phyloP scores from a whole-genome alignment of 2,797 vertebrate genomes.

The Nannoperca obscura region DNA sequence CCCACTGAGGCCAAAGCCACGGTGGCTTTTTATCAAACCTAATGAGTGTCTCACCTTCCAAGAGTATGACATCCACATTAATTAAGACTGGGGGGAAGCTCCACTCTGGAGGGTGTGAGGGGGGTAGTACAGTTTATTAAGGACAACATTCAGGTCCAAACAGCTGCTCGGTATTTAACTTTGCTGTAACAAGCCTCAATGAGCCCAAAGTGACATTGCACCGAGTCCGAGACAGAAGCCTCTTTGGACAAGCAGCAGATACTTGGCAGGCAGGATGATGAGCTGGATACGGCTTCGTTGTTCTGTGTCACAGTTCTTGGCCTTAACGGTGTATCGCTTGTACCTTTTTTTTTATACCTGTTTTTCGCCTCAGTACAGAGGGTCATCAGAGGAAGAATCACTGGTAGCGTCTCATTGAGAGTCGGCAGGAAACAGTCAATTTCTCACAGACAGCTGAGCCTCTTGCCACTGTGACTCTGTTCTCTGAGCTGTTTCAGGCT shows the following conservation, averaged over 20 bases:
- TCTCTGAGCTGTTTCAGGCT: slow-evolving; percentile 22
- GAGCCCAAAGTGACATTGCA: slow-evolving; percentile 63
- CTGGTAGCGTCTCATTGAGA: slow-evolving; percentile 9
- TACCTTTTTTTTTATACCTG: background rate
- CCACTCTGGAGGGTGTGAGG: slow-evolving; percentile 28
- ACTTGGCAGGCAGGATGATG: slow-evolving; percentile 46
- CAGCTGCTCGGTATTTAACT: slow-evolving; percentile 70
- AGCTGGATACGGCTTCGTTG: slow-evolving; percentile 21
- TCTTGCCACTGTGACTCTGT: slow-evolving; percentile 1
- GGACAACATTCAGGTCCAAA: slow-evolving; percentile 65
- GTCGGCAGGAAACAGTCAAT: slow-evolving; percentile 21
- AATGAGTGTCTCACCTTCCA: slow-evolving; percentile 66
- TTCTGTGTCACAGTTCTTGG: slow-evolving; percentile 37
- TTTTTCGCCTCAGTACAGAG: background rate
- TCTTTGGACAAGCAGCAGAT: slow-evolving; percentile 38
- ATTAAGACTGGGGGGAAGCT: slow-evolving; percentile 61
- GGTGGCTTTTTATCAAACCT: slow-evolving; percentile 63
- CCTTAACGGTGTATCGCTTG: background rate
- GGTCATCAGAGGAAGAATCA: slow-evolving; percentile 22
- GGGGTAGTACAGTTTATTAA: slow-evolving; percentile 66
- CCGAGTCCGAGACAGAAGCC: slow-evolving; percentile 20
- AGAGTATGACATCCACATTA: slow-evolving; percentile 61
- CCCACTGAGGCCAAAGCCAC: slow-evolving; percentile 44
- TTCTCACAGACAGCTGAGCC: slow-evolving; percentile 17
- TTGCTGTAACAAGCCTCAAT: slow-evolving; percentile 57